phyloP scores from a whole-genome alignment of 2,113 vertebrate genomes.

The Brienomyrus longianalis region DNA sequence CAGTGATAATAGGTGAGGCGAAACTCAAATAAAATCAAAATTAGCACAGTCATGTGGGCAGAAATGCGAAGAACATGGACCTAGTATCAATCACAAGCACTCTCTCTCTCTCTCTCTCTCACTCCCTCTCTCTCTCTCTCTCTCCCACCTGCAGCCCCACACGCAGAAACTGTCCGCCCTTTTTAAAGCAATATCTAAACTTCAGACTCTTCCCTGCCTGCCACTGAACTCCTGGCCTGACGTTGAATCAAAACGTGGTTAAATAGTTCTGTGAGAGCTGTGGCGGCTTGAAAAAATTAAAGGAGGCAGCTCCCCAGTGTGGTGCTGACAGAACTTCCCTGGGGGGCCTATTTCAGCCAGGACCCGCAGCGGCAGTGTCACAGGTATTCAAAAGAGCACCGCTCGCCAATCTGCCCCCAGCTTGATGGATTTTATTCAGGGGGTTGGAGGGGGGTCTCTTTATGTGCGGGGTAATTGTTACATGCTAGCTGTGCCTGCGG shows the following conservation, averaged over 20 bases:
- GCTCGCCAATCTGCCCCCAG: background rate
- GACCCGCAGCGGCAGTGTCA: background rate
- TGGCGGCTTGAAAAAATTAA: background rate
- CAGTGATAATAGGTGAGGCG: background rate
- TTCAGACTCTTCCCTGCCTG: background rate
- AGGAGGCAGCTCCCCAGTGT: background rate
- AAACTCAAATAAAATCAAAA: background rate
- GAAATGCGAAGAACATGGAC: background rate
- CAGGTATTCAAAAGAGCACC: background rate
- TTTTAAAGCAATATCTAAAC: background rate
- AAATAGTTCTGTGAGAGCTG: background rate
- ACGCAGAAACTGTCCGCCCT: background rate
- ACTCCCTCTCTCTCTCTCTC: background rate
- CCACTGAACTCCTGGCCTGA: background rate
- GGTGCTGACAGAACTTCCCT: background rate
- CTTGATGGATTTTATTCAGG: background rate
- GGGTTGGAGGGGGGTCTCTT: background rate
- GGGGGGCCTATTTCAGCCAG: background rate
- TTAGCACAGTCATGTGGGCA: background rate
- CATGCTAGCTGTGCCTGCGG: background rate
- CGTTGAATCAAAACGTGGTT: background rate
- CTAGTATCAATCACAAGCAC: background rate
- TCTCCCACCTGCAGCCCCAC: background rate
- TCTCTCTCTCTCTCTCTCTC: background rate
- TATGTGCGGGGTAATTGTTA: slow-evolving; percentile 2